phyloP scores from a whole-genome alignment of 2,113 vertebrate species.

The Speoplatyrhinus poulsoni region DNA sequence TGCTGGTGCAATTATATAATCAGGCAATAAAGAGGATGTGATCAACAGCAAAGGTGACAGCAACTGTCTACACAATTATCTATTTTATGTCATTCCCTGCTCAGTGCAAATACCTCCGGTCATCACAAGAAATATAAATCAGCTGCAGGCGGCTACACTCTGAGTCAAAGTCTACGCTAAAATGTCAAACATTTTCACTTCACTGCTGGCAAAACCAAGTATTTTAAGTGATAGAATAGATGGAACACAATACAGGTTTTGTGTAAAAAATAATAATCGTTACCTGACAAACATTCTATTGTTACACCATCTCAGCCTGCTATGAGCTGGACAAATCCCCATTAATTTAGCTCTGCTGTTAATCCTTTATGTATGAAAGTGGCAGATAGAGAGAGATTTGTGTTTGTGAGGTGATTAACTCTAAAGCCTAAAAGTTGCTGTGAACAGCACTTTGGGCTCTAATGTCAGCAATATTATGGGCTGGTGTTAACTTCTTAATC shows the following conservation, averaged over 20 bases:
- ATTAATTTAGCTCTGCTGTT: constrained; percentile 63
- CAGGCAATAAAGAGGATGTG: constrained; percentile 62
- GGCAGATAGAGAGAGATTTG: constrained; percentile 56
- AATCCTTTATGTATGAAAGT: constrained; percentile 58
- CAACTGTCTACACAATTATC: constrained; percentile 27
- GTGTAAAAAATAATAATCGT: constrained; percentile 24
- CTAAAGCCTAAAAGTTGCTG: constrained; percentile 63
- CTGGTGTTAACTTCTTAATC: constrained; percentile 65
- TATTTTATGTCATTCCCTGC: constrained; percentile 14
- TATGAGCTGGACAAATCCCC: constrained; percentile 62
- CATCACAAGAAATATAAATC: too few species aligned
- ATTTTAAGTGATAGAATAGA: too few species aligned
- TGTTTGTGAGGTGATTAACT: constrained; percentile 73
- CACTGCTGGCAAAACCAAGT: too few species aligned
- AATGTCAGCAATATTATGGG: constrained; percentile 47
- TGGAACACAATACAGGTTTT: too few species aligned
- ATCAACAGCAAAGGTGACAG: constrained; percentile 49
- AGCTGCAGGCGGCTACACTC: too few species aligned
- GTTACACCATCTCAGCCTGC: constrained; percentile 35
- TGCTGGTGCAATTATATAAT: constrained; percentile 69
- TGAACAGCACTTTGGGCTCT: constrained; percentile 57
- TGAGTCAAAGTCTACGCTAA: too few species aligned
- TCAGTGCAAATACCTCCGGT: constrained; percentile 1
- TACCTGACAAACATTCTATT: constrained; percentile 57
- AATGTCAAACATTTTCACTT: too few species aligned